Conservation (phyloP, 2,888 invertebrate species). For the Xestia ashworthii region DNA sequence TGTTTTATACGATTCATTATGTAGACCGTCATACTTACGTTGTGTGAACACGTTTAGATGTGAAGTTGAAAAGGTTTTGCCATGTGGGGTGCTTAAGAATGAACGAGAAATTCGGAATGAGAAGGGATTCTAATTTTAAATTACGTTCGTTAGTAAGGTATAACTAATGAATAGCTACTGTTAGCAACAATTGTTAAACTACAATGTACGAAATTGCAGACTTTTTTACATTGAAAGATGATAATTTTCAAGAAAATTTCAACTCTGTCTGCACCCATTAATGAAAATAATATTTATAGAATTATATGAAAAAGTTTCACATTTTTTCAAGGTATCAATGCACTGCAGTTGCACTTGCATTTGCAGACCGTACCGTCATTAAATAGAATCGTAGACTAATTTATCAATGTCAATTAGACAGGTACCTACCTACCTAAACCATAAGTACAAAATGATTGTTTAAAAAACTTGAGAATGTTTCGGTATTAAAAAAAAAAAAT, state of each 20-base stretch:
- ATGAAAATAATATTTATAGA: not conserved
- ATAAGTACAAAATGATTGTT: not conserved
- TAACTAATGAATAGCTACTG: not conserved
- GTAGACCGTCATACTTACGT: slow-evolving; percentile 57
- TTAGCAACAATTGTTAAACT: not conserved
- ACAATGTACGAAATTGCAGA: not conserved
- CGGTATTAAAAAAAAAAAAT: not conserved
- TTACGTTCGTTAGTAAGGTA: no score
- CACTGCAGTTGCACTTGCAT: no score
- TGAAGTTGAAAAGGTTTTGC: slow-evolving; percentile 19
- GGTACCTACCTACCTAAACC: not conserved
- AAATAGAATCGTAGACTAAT: no score
- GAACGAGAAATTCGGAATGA: not conserved
- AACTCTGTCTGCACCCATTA: not conserved
- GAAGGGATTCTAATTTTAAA: not conserved
- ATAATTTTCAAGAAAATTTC: not conserved
- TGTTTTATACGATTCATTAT: slow-evolving; percentile 80
- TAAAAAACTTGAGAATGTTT: not conserved
- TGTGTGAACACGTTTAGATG: slow-evolving; percentile 40
- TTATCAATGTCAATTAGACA: no score
- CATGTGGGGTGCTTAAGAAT: not conserved
- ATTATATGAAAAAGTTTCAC: no score
- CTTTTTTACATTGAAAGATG: no score
- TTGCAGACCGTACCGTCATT: no score
- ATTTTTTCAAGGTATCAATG: not conserved